Conservation (phyloP, 2,113 vertebrate genomes). For the Gymnogyps californianus region DNA sequence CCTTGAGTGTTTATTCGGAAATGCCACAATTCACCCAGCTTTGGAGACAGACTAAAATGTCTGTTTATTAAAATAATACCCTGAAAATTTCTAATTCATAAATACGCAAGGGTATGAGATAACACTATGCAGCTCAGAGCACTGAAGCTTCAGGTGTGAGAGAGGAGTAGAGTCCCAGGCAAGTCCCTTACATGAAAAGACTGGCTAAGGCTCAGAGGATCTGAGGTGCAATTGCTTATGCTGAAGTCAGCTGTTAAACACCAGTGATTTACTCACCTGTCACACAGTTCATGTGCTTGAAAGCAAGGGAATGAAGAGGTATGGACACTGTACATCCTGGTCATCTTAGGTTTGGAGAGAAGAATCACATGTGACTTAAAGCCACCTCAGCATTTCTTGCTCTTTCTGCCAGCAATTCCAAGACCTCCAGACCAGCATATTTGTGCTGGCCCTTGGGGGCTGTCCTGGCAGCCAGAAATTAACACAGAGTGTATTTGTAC, state of each 20-base stretch:
- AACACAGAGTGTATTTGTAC: background rate
- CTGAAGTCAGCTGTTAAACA: background rate
- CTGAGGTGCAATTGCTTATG: background rate
- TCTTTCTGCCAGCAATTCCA: background rate
- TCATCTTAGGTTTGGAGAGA: background rate
- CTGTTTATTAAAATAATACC: background rate
- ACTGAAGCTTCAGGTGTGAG: background rate
- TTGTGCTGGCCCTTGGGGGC: background rate
- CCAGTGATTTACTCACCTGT: background rate
- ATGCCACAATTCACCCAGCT: background rate
- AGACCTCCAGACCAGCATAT: background rate
- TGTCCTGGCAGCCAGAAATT: background rate
- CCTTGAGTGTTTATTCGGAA: background rate
- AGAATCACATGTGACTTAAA: background rate
- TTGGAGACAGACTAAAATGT: background rate
- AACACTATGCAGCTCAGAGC: background rate
- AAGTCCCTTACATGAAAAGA: background rate
- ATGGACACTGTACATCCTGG: background rate
- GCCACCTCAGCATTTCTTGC: background rate
- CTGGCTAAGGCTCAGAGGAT: background rate
- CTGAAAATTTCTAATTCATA: background rate
- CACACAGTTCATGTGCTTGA: background rate
- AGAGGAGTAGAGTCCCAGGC: background rate
- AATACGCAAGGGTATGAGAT: background rate
- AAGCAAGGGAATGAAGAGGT: background rate